Conservation (phyloP, 2,888 invertebrate genomes). For the Gisinianus flammeolus region DNA sequence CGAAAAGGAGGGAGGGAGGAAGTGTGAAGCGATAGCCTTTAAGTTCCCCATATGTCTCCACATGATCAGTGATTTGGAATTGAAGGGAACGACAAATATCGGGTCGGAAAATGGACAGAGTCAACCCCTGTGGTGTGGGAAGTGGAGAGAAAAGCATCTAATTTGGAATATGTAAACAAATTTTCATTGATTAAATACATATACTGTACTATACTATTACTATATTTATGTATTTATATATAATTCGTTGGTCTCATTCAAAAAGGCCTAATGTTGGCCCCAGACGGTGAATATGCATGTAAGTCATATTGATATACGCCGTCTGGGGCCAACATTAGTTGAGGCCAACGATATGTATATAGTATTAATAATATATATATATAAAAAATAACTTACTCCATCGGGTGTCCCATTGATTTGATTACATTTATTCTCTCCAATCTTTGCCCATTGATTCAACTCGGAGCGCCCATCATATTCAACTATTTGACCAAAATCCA, state of each 20-base stretch:
- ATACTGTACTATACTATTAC: too few relatives aligned
- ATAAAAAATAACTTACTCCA: too few relatives aligned
- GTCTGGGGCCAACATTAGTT: too few relatives aligned
- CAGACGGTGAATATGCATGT: too few relatives aligned
- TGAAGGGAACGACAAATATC: conserved; percentile 25
- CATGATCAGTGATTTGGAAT: conserved; percentile 5
- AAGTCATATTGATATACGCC: too few relatives aligned
- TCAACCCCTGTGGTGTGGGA: not conserved
- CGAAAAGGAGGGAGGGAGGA: not conserved
- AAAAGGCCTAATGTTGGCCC: too few relatives aligned
- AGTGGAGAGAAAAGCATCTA: conserved; percentile 25
- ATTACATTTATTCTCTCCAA: conserved; percentile 15
- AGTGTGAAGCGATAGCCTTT: conserved; percentile 4
- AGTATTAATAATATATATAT: too few relatives aligned
- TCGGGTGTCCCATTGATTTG: conserved; percentile 29
- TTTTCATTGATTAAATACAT: too few relatives aligned
- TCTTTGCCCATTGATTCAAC: conserved; percentile 9
- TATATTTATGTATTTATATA: too few relatives aligned
- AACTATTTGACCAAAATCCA: conserved; percentile 12
- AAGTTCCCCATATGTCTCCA: not conserved
- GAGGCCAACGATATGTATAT: too few relatives aligned
- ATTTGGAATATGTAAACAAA: too few relatives aligned
- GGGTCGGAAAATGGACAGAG: conserved; percentile 12
- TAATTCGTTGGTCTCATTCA: too few relatives aligned
- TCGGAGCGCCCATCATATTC: not conserved